phyloP scores from a whole-genome alignment of 2,888 invertebrate genomes.

The Phorcus lineatus region DNA sequence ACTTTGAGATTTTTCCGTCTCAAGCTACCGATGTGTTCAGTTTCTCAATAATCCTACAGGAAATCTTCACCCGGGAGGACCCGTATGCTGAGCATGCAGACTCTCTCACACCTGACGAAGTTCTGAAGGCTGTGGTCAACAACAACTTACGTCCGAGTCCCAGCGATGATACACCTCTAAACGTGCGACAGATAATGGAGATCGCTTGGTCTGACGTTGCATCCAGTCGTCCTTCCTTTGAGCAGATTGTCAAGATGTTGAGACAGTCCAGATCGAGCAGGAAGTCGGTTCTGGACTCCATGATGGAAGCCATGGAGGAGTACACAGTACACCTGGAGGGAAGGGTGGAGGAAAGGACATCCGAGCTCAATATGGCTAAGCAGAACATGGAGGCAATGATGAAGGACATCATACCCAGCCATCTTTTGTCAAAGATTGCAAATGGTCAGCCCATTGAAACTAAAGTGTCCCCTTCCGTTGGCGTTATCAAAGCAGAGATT shows the following conservation, averaged over 20 bases:
- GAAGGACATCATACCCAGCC: slow-evolving; percentile 59
- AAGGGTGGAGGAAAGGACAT: slow-evolving; percentile 61
- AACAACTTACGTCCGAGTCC: slow-evolving; percentile 59
- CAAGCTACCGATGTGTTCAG: slow-evolving; percentile 63
- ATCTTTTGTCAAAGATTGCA: slow-evolving; percentile 53
- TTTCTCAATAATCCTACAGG: slow-evolving; percentile 67
- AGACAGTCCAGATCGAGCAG: slow-evolving; percentile 53
- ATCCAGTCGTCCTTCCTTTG: slow-evolving; percentile 57
- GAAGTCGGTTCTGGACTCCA: slow-evolving; percentile 69
- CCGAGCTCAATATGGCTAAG: slow-evolving; percentile 54
- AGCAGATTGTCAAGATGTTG: slow-evolving; percentile 57
- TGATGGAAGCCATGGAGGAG: slow-evolving; percentile 71
- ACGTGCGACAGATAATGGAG: slow-evolving; percentile 57
- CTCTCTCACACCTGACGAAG: slow-evolving; percentile 47
- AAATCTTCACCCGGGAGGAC: slow-evolving; percentile 66
- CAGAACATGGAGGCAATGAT: slow-evolving; percentile 59
- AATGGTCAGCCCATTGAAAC: slow-evolving; percentile 48
- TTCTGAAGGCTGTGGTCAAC: slow-evolving; percentile 55
- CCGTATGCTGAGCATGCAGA: slow-evolving; percentile 62
- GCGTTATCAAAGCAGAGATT: slow-evolving; percentile 38
- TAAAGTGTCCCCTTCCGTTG: slow-evolving; percentile 43
- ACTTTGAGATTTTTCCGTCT: slow-evolving; percentile 46
- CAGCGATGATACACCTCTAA: slow-evolving; percentile 47
- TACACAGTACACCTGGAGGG: slow-evolving; percentile 68
- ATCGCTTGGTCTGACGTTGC: slow-evolving; percentile 60